Conservation (phyloP, 2,797 vertebrate species). For the Steatocranus sp. region DNA sequence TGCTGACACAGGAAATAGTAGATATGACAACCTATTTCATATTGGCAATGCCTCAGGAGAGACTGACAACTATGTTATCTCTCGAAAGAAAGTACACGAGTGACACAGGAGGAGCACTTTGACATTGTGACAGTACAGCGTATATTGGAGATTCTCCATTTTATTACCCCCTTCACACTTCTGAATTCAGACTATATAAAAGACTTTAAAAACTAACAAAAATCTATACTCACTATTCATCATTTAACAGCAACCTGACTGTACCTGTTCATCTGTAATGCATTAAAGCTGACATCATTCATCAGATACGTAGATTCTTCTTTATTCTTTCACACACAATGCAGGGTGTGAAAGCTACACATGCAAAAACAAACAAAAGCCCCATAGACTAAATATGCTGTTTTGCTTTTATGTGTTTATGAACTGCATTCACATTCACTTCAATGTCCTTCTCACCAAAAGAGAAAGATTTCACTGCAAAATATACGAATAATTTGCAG, state of each 20-base stretch:
- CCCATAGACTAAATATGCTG: not conserved
- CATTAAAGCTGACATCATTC: conserved; percentile 35
- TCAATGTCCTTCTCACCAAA: not conserved
- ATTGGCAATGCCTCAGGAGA: conserved; percentile 55
- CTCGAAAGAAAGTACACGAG: conserved; percentile 26
- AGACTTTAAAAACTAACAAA: conserved; percentile 60
- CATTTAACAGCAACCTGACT: conserved; percentile 65
- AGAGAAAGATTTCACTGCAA: not conserved
- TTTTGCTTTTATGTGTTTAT: not conserved
- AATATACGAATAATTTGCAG: not conserved
- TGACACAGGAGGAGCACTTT: conserved; percentile 48
- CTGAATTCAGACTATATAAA: conserved; percentile 54
- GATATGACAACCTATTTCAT: conserved; percentile 76
- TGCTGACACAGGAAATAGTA: conserved; percentile 70
- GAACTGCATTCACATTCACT: not conserved
- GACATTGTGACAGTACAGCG: conserved; percentile 45
- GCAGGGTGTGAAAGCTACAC: not conserved
- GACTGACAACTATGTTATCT: conserved; percentile 30
- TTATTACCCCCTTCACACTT: conserved; percentile 36
- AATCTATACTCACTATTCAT: conserved; percentile 69
- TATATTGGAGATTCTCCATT: conserved; percentile 51
- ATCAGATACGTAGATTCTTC: conserved; percentile 4
- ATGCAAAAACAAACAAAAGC: not conserved
- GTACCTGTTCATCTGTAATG: conserved; percentile 63
- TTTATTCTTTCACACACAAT: conserved; percentile 5